Evolutionary conservation across 2,888 invertebrate species (phyloP).

Genomic region (Limenitis camilla): DNA sequence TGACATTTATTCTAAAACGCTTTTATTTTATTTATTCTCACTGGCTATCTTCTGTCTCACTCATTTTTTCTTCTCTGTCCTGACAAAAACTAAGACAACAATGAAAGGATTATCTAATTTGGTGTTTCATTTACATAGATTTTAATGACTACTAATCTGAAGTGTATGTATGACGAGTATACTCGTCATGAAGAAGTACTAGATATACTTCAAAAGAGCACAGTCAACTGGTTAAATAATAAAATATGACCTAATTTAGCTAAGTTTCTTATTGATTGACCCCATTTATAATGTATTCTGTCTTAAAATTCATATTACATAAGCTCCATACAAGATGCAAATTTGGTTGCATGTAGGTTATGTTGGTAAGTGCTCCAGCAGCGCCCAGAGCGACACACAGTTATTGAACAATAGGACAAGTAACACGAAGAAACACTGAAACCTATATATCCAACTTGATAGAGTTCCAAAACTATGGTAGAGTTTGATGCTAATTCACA

Average conservation of each 20-base stretch:
- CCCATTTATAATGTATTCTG: neutral
- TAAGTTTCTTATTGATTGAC: neutral
- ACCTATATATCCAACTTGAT: constrained; percentile 5
- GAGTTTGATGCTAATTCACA: neutral
- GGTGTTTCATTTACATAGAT: too few species aligned
- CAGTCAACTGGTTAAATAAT: too few species aligned
- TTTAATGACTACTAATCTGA: too few species aligned
- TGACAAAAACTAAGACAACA: too few species aligned
- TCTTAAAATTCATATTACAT: neutral
- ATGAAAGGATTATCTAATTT: too few species aligned
- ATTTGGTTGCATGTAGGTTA: constrained; percentile 3
- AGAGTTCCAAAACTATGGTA: constrained; percentile 2
- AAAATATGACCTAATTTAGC: neutral
- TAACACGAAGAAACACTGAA: constrained; percentile 10
- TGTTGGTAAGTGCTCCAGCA: constrained; percentile 8
- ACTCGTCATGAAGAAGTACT: too few species aligned
- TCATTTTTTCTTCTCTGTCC: too few species aligned
- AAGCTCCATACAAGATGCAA: constrained; percentile 8
- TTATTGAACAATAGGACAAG: constrained; percentile 21
- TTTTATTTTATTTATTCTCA: too few species aligned
- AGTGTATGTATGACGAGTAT: too few species aligned
- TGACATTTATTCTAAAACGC: too few species aligned
- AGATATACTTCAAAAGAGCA: too few species aligned
- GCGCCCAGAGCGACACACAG: constrained; percentile 12
- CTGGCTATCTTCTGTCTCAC: too few species aligned